These are phyloP conservation scores for Gasterosteus nipponicus DNA, from an alignment of 2,113 vertebrate genomes.

Conservation along the genomic window DNA sequence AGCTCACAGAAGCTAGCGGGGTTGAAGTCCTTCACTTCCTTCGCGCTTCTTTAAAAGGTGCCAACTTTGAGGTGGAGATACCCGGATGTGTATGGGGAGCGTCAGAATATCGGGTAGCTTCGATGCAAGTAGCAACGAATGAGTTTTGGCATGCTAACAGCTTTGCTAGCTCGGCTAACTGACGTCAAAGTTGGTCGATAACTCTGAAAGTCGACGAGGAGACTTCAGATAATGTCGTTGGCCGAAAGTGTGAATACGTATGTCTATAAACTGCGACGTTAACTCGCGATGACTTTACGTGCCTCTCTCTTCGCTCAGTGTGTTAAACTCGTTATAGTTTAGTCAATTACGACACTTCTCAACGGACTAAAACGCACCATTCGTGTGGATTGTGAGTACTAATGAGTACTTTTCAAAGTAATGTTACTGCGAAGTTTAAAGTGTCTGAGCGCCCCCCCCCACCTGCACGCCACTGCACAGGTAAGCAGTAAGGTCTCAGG, in stretches of 20 bases:
- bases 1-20: not conserved
- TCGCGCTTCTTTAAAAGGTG: not conserved
- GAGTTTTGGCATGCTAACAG: conserved; percentile 48
- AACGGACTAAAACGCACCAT: too few species aligned
- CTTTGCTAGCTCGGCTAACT: conserved; percentile 42
- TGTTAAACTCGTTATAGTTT: too few species aligned
- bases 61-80: not conserved
- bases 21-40: not conserved
- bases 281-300: not conserved
- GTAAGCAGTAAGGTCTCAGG: too few species aligned
- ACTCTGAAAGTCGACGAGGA: conserved; percentile 15
- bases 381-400: too few species aligned
- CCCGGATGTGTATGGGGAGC: too few species aligned
- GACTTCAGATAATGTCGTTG: not conserved
- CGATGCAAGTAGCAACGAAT: not conserved
- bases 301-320: too few species aligned
- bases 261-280: not conserved
- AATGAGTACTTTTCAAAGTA: too few species aligned
- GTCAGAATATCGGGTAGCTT: not conserved
- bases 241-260: too few species aligned
- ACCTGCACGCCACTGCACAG: too few species aligned
- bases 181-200: conserved; percentile 24
- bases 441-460: too few species aligned
- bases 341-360: too few species aligned
- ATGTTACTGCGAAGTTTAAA: too few species aligned